Conservation (phyloP, 2,888 invertebrate genomes). For the Sarcophaga carnaria region DNA sequence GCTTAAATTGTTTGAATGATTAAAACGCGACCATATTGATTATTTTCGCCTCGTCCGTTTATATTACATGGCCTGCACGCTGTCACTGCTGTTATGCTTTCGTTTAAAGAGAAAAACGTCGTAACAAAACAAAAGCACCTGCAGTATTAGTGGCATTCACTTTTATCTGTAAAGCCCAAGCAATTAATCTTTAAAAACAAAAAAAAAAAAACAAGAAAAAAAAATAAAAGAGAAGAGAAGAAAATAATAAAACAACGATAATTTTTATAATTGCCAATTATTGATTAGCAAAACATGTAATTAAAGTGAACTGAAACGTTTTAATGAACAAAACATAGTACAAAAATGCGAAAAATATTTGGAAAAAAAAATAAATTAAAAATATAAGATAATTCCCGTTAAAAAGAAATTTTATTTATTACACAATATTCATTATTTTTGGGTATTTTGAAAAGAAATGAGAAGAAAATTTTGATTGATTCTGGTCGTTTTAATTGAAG, state of each 20-base stretch:
- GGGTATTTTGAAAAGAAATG: too few species aligned
- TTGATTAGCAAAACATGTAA: constrained; percentile 23
- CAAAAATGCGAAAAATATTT: neutral
- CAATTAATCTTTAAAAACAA: neutral
- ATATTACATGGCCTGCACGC: neutral
- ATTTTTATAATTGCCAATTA: constrained; percentile 60
- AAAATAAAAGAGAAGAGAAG: too few species aligned
- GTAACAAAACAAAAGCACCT: neutral
- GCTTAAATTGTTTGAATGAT: neutral
- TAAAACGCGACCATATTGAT: neutral
- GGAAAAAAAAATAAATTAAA: neutral
- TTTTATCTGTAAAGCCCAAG: neutral
- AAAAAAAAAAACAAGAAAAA: too few species aligned
- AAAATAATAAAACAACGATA: constrained; percentile 8
- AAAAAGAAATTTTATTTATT: too few species aligned
- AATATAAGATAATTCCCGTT: neutral
- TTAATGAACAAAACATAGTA: neutral
- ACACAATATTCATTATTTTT: too few species aligned
- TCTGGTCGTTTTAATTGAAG: too few species aligned
- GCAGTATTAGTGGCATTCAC: neutral
- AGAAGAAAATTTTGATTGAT: too few species aligned
- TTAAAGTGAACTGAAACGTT: constrained; percentile 26
- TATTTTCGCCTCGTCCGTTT: neutral
- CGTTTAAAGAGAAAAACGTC: neutral
- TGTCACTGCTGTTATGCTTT: neutral